Evolutionary conservation across 2,797 vertebrate species (phyloP).

Genomic region (Galago senegalensis): DNA sequence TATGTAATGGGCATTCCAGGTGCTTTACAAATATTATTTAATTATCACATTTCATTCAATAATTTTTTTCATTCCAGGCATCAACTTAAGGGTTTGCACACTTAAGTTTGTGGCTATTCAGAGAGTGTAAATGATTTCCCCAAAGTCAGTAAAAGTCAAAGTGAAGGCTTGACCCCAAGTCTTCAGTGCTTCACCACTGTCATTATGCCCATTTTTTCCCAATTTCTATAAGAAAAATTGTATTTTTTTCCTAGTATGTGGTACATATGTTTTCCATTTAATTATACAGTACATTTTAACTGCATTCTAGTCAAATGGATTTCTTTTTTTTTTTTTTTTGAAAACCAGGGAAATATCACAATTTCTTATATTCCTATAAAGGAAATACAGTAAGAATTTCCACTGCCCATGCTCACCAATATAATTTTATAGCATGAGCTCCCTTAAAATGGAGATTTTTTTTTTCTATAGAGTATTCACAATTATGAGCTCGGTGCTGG

Average conservation of each 20-base stretch:
- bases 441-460: constrained; percentile 24
- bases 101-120: not conserved
- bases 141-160: constrained; percentile 6
- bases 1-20: not conserved
- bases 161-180: not conserved
- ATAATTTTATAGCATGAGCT: constrained; percentile 25
- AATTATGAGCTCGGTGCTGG: not conserved
- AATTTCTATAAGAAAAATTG: not conserved
- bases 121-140: not conserved
- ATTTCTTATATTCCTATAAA: not conserved
- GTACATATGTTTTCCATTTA: not conserved
- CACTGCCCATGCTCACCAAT: not conserved
- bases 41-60: constrained; percentile 38
- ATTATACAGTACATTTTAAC: not conserved
- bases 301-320: not conserved
- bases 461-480: not conserved
- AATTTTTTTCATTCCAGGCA: constrained; percentile 11
- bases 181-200: not conserved
- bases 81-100: not conserved
- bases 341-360: not conserved
- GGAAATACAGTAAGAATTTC: constrained; percentile 4
- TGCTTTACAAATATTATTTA: constrained; percentile 50
- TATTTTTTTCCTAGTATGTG: not conserved
- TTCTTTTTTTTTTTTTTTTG: not conserved
- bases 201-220: not conserved